phyloP scores from a whole-genome alignment of 2,113 vertebrate species.

The Crotalus tigris region DNA sequence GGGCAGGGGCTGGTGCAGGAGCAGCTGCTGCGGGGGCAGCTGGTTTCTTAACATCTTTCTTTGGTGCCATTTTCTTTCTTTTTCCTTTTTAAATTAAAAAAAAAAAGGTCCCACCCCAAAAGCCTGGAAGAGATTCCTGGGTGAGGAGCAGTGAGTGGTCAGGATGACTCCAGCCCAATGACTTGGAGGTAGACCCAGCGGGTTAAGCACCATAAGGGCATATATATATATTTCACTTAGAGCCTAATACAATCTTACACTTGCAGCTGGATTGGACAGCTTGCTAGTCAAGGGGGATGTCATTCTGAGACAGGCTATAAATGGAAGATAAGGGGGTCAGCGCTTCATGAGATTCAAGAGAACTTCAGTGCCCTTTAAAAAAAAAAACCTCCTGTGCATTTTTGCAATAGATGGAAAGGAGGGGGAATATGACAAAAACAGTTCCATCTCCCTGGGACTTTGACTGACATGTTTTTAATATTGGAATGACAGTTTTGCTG shows the following conservation, averaged over 20 bases:
- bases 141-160: slow-evolving; percentile 59
- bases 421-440: slow-evolving; percentile 46
- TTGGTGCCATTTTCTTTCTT: slow-evolving; percentile 78
- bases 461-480: slow-evolving; percentile 57
- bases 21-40: slow-evolving; percentile 52
- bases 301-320: slow-evolving; percentile 79
- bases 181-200: slow-evolving; percentile 70
- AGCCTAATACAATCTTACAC: slow-evolving; percentile 72
- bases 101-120: slow-evolving; percentile 54
- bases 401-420: slow-evolving; percentile 33
- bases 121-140: slow-evolving; percentile 60
- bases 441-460: slow-evolving; percentile 45
- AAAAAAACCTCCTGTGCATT: slow-evolving; percentile 24
- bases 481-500: slow-evolving; percentile 65
- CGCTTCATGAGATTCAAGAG: slow-evolving; percentile 66
- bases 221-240: slow-evolving; percentile 86
- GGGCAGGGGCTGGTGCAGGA: slow-evolving; percentile 54
- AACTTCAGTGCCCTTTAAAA: slow-evolving; percentile 30
- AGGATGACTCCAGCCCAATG: slow-evolving; percentile 70
- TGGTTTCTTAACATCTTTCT: slow-evolving; percentile 81
- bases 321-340: slow-evolving; percentile 76
- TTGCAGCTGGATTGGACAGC: slow-evolving; percentile 82
- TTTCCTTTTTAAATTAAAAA: slow-evolving; percentile 51
- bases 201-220: slow-evolving; percentile 70
- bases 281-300: slow-evolving; percentile 76